Evolutionary conservation across 2,888 invertebrate genomes (phyloP).

Genomic region (Diplazon laetatorius): DNA sequence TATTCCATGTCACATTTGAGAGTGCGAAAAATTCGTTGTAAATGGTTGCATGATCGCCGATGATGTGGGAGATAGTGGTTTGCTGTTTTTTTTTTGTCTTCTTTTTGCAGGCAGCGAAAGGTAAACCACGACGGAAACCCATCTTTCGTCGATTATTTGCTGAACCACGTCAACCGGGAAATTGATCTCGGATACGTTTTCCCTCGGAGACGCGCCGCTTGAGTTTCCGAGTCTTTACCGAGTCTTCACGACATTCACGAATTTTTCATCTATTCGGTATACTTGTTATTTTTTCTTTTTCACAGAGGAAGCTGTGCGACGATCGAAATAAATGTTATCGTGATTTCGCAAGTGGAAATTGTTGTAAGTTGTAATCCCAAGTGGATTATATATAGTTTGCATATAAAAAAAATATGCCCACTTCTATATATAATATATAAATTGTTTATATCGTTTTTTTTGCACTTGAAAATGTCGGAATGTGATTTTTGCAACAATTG

Average conservation of each 20-base stretch:
- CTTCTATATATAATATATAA: too few relatives aligned
- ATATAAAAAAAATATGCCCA: too few relatives aligned
- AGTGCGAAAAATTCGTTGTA: not conserved
- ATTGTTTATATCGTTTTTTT: too few relatives aligned
- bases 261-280: constrained; percentile 3
- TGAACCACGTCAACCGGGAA: constrained; percentile 43
- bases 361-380: too few relatives aligned
- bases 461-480: too few relatives aligned
- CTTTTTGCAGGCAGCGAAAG: not conserved
- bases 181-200: constrained; percentile 39
- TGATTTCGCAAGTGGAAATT: too few relatives aligned
- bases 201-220: constrained; percentile 27
- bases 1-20: not conserved
- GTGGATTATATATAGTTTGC: too few relatives aligned
- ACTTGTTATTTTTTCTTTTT: too few relatives aligned
- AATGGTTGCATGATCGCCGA: not conserved
- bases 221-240: constrained; percentile 25
- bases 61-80: not conserved
- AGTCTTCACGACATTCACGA: constrained; percentile 2
- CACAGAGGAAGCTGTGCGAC: not conserved
- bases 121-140: constrained; percentile 20
- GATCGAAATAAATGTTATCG: too few relatives aligned
- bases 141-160: constrained; percentile 48
- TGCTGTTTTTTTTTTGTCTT: not conserved
- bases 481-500: too few relatives aligned